Conservation (phyloP, 2,888 invertebrate species). For the Malthinus seriepunctatus region DNA sequence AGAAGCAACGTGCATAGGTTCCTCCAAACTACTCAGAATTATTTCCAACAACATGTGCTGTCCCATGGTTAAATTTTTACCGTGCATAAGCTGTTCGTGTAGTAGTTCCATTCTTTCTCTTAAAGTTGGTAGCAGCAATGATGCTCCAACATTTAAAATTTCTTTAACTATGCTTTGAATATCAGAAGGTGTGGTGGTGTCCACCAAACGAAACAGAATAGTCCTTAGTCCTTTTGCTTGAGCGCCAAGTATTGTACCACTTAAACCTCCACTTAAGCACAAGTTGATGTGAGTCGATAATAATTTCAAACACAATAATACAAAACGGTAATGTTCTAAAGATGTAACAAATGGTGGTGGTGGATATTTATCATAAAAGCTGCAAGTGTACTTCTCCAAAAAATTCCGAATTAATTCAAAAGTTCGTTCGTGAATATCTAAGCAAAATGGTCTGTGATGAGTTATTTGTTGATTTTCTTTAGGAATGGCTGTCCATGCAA, state of each 20-base stretch:
- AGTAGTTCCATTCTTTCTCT: conserved; percentile 62
- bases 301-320: conserved; percentile 60
- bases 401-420: conserved; percentile 60
- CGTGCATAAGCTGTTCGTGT: conserved; percentile 59
- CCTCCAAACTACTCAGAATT: conserved; percentile 63
- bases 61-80: conserved; percentile 60
- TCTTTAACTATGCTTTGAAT: conserved; percentile 61
- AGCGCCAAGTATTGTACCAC: conserved; percentile 55
- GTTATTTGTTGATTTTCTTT: conserved; percentile 58
- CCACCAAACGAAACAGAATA: conserved; percentile 59
- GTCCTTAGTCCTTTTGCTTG: conserved; percentile 60
- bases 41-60: conserved; percentile 65
- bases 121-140: conserved; percentile 62
- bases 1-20: conserved; percentile 61
- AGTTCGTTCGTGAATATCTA: conserved; percentile 64
- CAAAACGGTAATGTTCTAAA: conserved; percentile 61
- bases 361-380: conserved; percentile 53
- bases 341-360: conserved; percentile 57
- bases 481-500: conserved; percentile 63
- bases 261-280: conserved; percentile 58
- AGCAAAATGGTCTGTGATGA: conserved; percentile 64
- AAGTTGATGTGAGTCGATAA: conserved; percentile 63
- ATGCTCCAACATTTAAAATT: conserved; percentile 62
- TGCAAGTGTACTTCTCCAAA: conserved; percentile 60
- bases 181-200: conserved; percentile 55